Evolutionary conservation across 1,140 invertebrate genomes (phyloP).

Genomic region (Atopsyche davidsoni): DNA sequence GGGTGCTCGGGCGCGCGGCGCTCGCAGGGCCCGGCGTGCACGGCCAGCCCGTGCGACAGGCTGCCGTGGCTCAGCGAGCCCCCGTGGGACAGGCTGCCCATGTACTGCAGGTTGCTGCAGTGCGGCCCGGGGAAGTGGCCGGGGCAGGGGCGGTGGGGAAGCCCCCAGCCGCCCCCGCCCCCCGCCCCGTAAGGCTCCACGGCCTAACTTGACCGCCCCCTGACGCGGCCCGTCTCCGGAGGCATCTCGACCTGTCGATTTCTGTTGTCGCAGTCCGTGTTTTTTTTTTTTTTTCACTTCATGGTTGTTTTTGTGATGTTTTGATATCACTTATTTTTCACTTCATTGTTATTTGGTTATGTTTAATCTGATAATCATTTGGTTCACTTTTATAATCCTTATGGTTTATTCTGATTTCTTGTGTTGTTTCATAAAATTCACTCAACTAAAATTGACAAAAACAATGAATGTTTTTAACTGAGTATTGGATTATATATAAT

Average conservation of each 20-base stretch:
- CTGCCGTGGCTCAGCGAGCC: conserved; percentile 27
- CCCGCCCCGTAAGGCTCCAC: conserved; percentile 23
- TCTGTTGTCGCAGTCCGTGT: no score
- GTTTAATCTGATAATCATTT: no score
- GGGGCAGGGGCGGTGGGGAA: conserved; percentile 20
- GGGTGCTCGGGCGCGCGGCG: conserved; percentile 13
- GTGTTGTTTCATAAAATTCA: no score
- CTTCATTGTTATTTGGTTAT: no score
- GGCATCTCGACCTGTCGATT: not conserved
- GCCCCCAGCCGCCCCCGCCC: conserved; percentile 13
- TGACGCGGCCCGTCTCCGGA: not conserved
- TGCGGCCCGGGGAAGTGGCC: conserved; percentile 18
- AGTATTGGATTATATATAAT: no score
- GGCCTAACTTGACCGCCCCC: not conserved
- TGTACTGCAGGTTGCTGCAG: conserved; percentile 27
- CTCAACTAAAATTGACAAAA: no score
- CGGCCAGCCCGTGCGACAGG: conserved; percentile 10
- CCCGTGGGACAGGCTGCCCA: conserved; percentile 24
- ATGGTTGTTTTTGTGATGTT: no score
- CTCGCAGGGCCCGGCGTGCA: conserved; percentile 11
- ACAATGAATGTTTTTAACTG: no score
- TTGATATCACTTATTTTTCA: no score
- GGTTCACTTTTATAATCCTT: no score
- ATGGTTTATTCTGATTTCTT: no score
- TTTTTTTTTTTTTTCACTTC: no score